phyloP scores from a whole-genome alignment of 2,797 vertebrate genomes.

The Staurois parvus region DNA sequence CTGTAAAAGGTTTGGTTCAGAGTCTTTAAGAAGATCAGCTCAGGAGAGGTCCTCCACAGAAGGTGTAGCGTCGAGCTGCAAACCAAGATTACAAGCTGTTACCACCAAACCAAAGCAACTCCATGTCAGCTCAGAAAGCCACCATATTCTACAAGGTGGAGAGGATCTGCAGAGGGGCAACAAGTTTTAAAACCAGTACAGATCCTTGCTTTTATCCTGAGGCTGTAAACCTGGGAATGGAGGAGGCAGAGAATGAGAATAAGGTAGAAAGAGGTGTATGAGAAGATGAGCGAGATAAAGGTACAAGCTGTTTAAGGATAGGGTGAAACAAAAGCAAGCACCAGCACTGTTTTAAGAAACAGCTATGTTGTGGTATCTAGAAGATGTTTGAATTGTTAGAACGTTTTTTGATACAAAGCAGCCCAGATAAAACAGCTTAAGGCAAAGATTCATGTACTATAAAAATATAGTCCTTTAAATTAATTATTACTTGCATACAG shows the following conservation, averaged over 20 bases:
- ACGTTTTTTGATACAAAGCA: no score
- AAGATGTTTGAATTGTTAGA: no score
- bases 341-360: constrained; percentile 7
- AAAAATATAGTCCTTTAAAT: no score
- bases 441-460: no score
- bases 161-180: constrained; percentile 75
- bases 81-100: constrained; percentile 95
- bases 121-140: constrained; percentile 72
- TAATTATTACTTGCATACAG: no score
- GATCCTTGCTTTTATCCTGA: constrained; percentile 97
- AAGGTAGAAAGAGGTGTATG: constrained; percentile 31
- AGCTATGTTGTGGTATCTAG: constrained; percentile 22
- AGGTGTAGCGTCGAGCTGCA: constrained; percentile 90
- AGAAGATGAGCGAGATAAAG: constrained; percentile 67
- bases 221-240: constrained; percentile 91
- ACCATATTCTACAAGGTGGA: constrained; percentile 75
- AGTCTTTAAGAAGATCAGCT: constrained; percentile 83
- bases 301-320: constrained; percentile 71
- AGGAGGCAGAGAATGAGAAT: constrained; percentile 67
- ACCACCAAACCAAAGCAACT: constrained; percentile 79
- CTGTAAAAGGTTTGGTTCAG: constrained; percentile 66
- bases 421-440: no score
- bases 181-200: constrained; percentile 95
- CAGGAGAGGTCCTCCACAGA: constrained; percentile 89
- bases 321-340: constrained; percentile 63